These are phyloP conservation scores for Nomada lathburiana DNA, from an alignment of 2,888 invertebrate species.

Conservation along the genomic window DNA sequence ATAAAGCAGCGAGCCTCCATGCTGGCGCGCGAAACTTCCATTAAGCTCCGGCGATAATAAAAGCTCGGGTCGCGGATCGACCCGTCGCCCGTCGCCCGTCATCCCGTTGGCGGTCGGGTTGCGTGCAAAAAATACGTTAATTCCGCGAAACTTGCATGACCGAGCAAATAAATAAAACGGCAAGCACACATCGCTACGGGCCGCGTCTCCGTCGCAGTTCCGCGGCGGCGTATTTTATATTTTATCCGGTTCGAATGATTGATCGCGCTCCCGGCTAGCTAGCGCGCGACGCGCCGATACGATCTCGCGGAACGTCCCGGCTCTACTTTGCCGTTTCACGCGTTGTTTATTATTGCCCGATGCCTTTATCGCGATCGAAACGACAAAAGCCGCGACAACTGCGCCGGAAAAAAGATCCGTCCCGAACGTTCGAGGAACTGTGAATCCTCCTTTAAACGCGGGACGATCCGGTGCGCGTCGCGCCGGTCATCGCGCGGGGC, in stretches of 20 bases:
- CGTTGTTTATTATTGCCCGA: constrained; percentile 83
- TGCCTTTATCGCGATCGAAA: constrained; percentile 79
- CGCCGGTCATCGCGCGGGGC: not conserved
- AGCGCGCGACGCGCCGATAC: constrained; percentile 72
- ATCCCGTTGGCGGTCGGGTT: constrained; percentile 65
- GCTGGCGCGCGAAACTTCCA: constrained; percentile 42
- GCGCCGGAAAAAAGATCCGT: constrained; percentile 9
- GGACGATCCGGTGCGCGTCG: not conserved
- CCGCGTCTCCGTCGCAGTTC: constrained; percentile 27
- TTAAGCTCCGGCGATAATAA: constrained; percentile 58
- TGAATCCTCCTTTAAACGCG: not conserved
- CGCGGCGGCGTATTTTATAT: constrained; percentile 82
- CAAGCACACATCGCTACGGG: constrained; percentile 72
- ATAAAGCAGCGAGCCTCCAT: too few relatives aligned
- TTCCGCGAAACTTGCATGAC: constrained; percentile 82
- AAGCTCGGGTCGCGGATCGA: constrained; percentile 76
- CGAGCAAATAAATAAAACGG: constrained; percentile 83
- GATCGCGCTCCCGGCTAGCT: constrained; percentile 75
- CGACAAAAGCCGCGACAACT: constrained; percentile 24
- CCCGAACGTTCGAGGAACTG: not conserved
- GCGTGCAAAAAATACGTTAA: constrained; percentile 83
- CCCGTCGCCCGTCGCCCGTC: constrained; percentile 60
- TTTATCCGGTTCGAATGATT: constrained; percentile 83
- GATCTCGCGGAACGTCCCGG: constrained; percentile 81
- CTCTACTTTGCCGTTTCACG: constrained; percentile 83